These are phyloP conservation scores for Dioctria rufipes DNA, from an alignment of 2,888 invertebrate genomes.

Conservation along the genomic window DNA sequence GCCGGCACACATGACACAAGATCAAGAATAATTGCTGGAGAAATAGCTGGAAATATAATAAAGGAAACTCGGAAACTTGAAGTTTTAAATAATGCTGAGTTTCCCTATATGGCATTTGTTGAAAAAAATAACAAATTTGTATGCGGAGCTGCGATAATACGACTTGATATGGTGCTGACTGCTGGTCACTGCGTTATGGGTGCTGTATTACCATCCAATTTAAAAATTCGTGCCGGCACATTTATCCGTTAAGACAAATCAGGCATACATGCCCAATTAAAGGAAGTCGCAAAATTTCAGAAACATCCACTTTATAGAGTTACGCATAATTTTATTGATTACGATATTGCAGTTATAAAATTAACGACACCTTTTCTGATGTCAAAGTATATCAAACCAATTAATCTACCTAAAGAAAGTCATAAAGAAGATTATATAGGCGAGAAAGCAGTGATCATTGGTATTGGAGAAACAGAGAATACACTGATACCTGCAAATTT, in stretches of 20 bases:
- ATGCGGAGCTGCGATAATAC: conserved; percentile 9
- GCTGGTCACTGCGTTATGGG: conserved; percentile 19
- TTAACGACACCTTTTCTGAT: not conserved
- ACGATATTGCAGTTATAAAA: conserved; percentile 3
- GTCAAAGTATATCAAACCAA: not conserved
- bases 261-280: too few species aligned
- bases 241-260: not conserved
- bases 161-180: not conserved
- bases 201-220: too few species aligned
- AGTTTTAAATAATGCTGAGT: not conserved
- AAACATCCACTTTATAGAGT: not conserved
- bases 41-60: not conserved
- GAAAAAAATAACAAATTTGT: not conserved
- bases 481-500: not conserved
- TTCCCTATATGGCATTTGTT: not conserved
- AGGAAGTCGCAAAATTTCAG: not conserved
- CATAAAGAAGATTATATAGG: not conserved
- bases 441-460: not conserved
- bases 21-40: not conserved
- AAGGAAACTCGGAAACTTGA: too few species aligned
- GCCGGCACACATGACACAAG: not conserved
- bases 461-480: conserved; percentile 1
- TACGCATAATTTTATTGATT: not conserved
- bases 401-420: not conserved
- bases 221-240: conserved; percentile 7